Percentiles rank a stretch among this genome's conserved stretches.
Evolutionary conservation across 2,797 vertebrate species (phyloP).

Genomic region (Odontamblyopus rebecca): DNA sequence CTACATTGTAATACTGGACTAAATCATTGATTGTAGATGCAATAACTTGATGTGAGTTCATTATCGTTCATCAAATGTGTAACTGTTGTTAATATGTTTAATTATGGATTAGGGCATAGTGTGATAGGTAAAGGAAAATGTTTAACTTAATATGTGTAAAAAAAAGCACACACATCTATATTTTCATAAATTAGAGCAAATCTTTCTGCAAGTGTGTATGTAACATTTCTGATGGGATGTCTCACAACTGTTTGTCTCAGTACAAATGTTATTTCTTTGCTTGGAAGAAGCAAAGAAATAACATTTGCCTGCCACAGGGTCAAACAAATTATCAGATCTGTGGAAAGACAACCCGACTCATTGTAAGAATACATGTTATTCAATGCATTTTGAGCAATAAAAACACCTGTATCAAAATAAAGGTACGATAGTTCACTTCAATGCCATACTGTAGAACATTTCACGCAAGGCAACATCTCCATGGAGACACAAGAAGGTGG

Average conservation of each 20-base stretch:
- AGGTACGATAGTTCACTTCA: neutral
- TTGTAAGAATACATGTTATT: neutral
- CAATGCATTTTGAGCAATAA: neutral
- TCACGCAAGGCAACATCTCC: neutral
- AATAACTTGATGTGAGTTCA: neutral
- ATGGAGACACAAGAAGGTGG: neutral
- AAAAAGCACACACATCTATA: neutral
- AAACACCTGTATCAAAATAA: neutral
- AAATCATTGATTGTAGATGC: neutral
- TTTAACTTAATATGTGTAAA: neutral
- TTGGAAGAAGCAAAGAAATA: no score
- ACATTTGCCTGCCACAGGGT: no score
- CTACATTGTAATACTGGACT: slow-evolving; percentile 42
- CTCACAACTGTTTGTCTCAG: no score
- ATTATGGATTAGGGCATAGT: neutral
- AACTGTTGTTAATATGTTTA: neutral
- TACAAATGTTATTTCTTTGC: no score
- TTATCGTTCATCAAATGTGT: neutral
- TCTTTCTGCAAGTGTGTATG: no score
- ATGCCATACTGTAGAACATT: neutral
- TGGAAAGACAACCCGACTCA: neutral
- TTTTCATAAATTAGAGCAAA: neutral
- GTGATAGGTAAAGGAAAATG: neutral
- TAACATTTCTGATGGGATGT: no score
- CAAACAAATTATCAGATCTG: neutral